phyloP scores from a whole-genome alignment of 2,797 vertebrate genomes.

The Ptychobarbus kaznakovi region DNA sequence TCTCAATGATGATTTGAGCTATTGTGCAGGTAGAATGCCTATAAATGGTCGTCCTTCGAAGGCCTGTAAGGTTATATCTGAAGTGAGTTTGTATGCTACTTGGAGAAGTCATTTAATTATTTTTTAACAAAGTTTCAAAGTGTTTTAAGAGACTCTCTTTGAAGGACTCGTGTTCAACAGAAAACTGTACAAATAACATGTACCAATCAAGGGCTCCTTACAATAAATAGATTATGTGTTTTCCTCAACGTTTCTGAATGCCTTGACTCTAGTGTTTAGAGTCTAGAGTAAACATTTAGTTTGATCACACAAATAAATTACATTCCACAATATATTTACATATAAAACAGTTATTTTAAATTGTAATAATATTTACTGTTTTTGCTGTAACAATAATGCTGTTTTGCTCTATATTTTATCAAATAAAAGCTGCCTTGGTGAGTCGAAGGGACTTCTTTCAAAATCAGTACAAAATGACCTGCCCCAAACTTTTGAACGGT shows the following conservation, averaged over 20 bases:
- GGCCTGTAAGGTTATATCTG: constrained; percentile 4
- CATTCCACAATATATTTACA: too few species aligned
- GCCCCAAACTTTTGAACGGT: too few species aligned
- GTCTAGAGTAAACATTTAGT: too few species aligned
- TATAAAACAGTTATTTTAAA: too few species aligned
- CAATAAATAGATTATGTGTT: background rate
- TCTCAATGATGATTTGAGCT: constrained; percentile 11
- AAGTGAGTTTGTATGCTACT: background rate
- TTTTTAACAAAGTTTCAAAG: background rate
- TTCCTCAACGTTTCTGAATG: background rate
- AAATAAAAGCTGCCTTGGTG: too few species aligned
- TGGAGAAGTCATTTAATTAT: background rate
- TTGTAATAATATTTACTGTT: too few species aligned
- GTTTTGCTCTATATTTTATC: too few species aligned
- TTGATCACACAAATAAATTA: too few species aligned
- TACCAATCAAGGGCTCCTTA: background rate
- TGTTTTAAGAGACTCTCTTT: background rate
- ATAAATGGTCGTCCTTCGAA: constrained; percentile 2
- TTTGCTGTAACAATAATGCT: too few species aligned
- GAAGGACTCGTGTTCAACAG: background rate
- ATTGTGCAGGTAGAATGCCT: constrained; percentile 7
- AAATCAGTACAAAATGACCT: too few species aligned
- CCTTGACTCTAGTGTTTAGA: too few species aligned
- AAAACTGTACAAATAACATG: background rate
- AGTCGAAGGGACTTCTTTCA: too few species aligned